These are phyloP conservation scores for Serilophus lunatus DNA, from an alignment of 2,113 vertebrate species.

Conservation along the genomic window DNA sequence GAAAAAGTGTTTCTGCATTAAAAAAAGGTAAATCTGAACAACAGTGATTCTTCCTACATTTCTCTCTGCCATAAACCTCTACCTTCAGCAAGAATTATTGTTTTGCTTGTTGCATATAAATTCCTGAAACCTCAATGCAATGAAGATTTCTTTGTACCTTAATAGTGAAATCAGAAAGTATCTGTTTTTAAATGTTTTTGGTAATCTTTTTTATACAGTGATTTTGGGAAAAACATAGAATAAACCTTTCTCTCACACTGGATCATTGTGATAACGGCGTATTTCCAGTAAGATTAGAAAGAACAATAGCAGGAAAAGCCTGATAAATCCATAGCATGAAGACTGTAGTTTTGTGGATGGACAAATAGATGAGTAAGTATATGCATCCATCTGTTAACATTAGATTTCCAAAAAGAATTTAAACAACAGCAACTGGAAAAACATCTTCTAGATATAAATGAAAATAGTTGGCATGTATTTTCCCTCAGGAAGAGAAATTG, in stretches of 20 bases:
- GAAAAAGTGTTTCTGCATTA: background rate
- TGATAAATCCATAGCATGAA: background rate
- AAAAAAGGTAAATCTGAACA: background rate
- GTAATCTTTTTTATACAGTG: background rate
- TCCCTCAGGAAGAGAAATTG: conserved; percentile 24
- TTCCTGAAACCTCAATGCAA: background rate
- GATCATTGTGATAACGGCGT: background rate
- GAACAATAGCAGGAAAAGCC: conserved; percentile 4
- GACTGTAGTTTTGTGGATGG: background rate
- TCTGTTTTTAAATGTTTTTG: background rate
- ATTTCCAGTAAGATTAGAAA: conserved; percentile 23
- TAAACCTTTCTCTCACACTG: conserved; percentile 1
- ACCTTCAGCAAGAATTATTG: background rate
- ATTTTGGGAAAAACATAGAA: background rate
- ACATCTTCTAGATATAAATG: conserved; percentile 2
- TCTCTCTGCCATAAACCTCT: background rate
- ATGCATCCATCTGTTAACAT: background rate
- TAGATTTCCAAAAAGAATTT: conserved; percentile 23
- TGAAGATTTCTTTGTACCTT: background rate
- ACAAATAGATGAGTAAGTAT: background rate
- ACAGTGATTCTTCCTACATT: background rate
- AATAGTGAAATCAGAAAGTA: background rate
- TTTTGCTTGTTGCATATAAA: background rate
- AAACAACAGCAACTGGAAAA: conserved; percentile 22
- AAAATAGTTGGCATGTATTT: background rate